Base-by-base conservation (phyloP, 2,113 vertebrate genomes). In the Salvelinus fontinalis region DNA sequence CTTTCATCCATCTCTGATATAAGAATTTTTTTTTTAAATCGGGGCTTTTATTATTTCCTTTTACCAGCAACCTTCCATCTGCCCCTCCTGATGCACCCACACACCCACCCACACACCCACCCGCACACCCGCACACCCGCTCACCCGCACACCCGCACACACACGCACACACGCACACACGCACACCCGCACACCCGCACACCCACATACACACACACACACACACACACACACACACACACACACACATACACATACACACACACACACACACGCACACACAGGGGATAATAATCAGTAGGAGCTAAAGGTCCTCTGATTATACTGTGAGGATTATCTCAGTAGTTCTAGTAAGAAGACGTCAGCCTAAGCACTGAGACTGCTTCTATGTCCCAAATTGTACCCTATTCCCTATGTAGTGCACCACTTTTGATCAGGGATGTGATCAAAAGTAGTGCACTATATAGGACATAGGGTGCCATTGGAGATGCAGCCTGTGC, bases 241-340 rank as follows among this genome's bases (percentile, higher is more conserved):
- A 39, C 34, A 39, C 34, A 39, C 6, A 39, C 34, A 60, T 27
- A 59, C 22, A 68, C 24, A 68, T 65, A 44, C 34, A 39, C 18
- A n/a, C 16, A 67, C 76, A 57, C 49, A 69, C 66, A 75, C 74
- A 64, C 34, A 39, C 26, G 16, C 18, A 67, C 70, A 59, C 51
- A 74, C 72, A 66, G 5, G 49, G 72, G 51, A 18, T 54, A 18
- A 62, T 62, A n/a, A 62, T 62, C 57, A 73, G 67, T 70, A 68
- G 24, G 71, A 44, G n/a, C 29, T n/a, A 73, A 51, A 68, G 79
- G 71, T 18, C 31, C 51, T 72, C 29, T 68, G 62, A 76, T 76
- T 80, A 76, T 80, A 67, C 79, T 64, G 18, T 69, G 39, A 72
- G 70, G 79, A 81, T 77, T 71, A 66, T 65, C 44, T 60, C 62